These are phyloP conservation scores for Cecidostiba fungosa DNA, from an alignment of 2,888 invertebrate species.

Conservation along the genomic window DNA sequence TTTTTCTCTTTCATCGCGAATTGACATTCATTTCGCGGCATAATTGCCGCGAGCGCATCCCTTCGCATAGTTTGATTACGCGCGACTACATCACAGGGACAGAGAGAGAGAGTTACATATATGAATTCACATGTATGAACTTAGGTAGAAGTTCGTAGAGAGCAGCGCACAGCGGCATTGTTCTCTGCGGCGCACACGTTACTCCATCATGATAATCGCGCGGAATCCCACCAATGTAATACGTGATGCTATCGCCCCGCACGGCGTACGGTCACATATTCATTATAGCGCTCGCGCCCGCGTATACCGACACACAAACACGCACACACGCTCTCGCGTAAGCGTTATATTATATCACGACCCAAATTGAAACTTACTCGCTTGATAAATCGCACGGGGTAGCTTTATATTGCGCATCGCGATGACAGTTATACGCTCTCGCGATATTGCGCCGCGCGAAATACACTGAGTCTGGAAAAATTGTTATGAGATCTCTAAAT, in stretches of 20 bases:
- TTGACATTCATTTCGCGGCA: conserved; percentile 6
- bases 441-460: neutral
- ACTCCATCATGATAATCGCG: conserved; percentile 57
- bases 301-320: neutral
- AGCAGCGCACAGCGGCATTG: neutral
- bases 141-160: conserved; percentile 7
- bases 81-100: neutral
- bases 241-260: conserved; percentile 42
- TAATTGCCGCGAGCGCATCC: neutral
- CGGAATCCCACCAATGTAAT: conserved; percentile 58
- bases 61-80: neutral
- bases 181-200: conserved; percentile 12
- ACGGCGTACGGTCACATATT: conserved; percentile 27
- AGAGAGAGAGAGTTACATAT: conserved; percentile 1
- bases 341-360: conserved; percentile 35
- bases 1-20: neutral
- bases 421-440: conserved; percentile 29
- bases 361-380: conserved; percentile 62
- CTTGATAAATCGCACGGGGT: conserved; percentile 49
- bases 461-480: neutral
- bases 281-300: conserved; percentile 34
- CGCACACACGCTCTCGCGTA: neutral
- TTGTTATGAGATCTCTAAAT: conserved; percentile 6
- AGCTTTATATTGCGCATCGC: conserved; percentile 5
- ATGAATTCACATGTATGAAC: conserved; percentile 7